A percentile compares a stretch with the other conserved stretches of the same genome.
phyloP scores from a whole-genome alignment of 2,797 vertebrate species.

The Phoeniculus purpureus region DNA sequence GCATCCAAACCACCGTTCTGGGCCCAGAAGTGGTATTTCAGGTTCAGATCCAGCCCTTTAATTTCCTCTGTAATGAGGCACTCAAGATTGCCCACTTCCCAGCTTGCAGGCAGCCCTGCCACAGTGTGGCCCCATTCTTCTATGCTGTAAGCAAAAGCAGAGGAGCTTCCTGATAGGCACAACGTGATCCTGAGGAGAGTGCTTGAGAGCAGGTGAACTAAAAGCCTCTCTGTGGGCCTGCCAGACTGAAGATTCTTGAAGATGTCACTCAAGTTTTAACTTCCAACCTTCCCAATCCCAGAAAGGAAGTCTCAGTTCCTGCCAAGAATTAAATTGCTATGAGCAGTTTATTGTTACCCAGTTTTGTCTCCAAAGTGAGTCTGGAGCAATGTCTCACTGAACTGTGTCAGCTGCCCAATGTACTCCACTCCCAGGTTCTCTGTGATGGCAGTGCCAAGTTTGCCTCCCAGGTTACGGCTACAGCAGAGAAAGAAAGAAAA shows the following conservation, averaged over 20 bases:
- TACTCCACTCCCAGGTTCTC: conserved; percentile 86
- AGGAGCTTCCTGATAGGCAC: background rate
- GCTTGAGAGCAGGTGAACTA: background rate
- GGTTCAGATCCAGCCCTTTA: background rate
- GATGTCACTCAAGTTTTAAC: background rate
- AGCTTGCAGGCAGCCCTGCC: background rate
- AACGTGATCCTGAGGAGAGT: background rate
- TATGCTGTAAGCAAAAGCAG: background rate
- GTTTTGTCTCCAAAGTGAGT: conserved; percentile 93
- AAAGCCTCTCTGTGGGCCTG: background rate
- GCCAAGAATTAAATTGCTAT: background rate
- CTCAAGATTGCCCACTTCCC: background rate
- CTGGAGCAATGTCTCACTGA: conserved; percentile 84
- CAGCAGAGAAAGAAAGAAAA: background rate
- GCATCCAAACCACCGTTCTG: background rate
- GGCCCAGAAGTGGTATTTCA: background rate
- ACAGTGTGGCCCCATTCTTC: background rate
- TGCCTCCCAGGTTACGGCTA: conserved; percentile 93
- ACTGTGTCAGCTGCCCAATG: conserved; percentile 89
- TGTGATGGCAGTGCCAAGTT: conserved; percentile 88
- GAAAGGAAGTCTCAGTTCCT: background rate
- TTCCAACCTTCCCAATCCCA: background rate
- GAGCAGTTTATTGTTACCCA: conserved; percentile 80
- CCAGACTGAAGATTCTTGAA: background rate
- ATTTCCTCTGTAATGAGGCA: background rate